These are phyloP conservation scores for Rapana venosa DNA, from an alignment of 2,888 invertebrate species.

Conservation along the genomic window DNA sequence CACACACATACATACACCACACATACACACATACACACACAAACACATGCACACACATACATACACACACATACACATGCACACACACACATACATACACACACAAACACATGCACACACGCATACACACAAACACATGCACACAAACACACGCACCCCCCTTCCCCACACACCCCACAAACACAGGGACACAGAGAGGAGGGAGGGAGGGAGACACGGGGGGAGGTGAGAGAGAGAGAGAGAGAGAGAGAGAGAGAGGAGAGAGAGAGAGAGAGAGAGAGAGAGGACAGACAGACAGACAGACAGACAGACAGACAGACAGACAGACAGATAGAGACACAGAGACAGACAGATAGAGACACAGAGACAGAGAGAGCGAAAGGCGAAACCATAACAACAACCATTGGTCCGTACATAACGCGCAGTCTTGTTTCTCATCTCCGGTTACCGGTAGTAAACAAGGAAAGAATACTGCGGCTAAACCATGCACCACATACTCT, in stretches of 20 bases:
- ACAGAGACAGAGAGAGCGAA: neutral
- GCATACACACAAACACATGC: too few relatives aligned
- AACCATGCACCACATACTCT: neutral
- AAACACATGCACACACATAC: neutral
- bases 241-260: neutral
- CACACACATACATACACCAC: neutral
- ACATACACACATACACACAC: neutral
- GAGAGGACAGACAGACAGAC: neutral
- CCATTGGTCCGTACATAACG: too few relatives aligned
- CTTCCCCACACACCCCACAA: too few relatives aligned
- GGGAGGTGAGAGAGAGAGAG: too few relatives aligned
- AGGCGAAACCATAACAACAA: neutral
- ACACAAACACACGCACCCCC: too few relatives aligned
- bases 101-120: too few relatives aligned
- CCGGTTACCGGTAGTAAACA: too few relatives aligned
- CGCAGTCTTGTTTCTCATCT: too few relatives aligned
- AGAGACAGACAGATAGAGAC: neutral
- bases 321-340: neutral
- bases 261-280: neutral
- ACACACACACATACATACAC: neutral
- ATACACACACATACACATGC: neutral
- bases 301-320: slow-evolving; percentile 13
- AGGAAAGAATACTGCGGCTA: too few relatives aligned
- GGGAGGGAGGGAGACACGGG: too few relatives aligned
- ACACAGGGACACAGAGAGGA: too few relatives aligned